Evolutionary conservation across 1,140 invertebrate species (phyloP).

Genomic region (Lasioglossum albipes): DNA sequence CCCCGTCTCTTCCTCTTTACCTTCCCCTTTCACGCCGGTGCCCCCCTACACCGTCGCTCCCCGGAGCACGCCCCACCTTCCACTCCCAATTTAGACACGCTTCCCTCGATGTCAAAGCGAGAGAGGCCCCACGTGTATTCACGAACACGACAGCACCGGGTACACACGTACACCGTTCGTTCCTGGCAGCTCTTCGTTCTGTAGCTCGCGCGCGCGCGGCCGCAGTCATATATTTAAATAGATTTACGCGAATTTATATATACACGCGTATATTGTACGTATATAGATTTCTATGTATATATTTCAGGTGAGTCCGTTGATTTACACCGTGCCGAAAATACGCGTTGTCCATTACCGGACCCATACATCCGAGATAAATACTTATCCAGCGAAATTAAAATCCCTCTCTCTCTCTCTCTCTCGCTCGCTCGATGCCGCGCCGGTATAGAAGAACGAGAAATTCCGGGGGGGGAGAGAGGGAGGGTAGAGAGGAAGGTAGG

Average conservation of each 20-base stretch:
- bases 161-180: too few species aligned
- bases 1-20: conserved; percentile 67
- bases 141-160: neutral
- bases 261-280: too few species aligned
- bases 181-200: neutral
- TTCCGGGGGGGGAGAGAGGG: neutral
- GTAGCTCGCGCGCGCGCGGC: neutral
- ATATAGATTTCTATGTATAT: too few species aligned
- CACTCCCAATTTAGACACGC: conserved; percentile 75
- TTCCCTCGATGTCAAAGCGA: conserved; percentile 57
- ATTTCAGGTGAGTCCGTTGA: conserved; percentile 15
- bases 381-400: conserved; percentile 46
- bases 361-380: conserved; percentile 37
- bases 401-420: conserved; percentile 8
- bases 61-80: conserved; percentile 60
- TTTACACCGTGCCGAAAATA: conserved; percentile 46
- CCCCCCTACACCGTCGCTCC: conserved; percentile 62
- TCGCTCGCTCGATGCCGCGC: neutral
- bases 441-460: conserved; percentile 17
- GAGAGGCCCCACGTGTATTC: conserved; percentile 42
- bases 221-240: conserved; percentile 31
- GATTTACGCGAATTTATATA: conserved; percentile 30
- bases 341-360: conserved; percentile 44
- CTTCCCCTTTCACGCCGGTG: conserved; percentile 57
- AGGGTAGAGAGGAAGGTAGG: too few species aligned